Base-by-base conservation (phyloP, 2,797 vertebrate species). In the Anguilla anguilla region DNA sequence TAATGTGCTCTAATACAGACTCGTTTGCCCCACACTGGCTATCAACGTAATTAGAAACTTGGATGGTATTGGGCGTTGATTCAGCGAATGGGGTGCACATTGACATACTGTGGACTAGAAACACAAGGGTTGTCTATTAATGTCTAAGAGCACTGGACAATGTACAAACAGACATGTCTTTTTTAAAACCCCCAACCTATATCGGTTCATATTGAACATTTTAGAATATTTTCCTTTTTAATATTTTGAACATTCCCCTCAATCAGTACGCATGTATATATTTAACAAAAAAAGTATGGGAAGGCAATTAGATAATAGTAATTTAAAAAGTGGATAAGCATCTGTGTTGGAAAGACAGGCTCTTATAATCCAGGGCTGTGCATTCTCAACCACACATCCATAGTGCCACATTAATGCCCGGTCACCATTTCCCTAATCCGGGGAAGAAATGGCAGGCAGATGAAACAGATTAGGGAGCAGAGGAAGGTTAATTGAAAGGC, bases 401-500 rank as follows among this genome's bases (percentile, higher is more conserved):
- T 79, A 91, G 89, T n/a, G 19, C 25, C 90, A 90, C 91, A 93
- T 92, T 92, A 93, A 92, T 87, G 89, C 88, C 83, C 72, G 89
- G 84, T 93, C 92, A 92, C 90, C 90, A 88, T 91, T 2, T 11
- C 59, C 49, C 86, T 91, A 90, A 90, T 91, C 90, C 89, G 84
- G 88, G 82, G 90, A 91, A 89, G 89, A 87, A 91, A 86, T 92
- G 92, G 91, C 85, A 92, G 93, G 90, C 91, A 93, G 89, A 93
- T 79, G 89, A 90, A 89, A 91, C 87, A 84, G 91, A 93, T 91
- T 86, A 82, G 57, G 92, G 90, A 94, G 93, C 92, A 92, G 86
- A 81, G 90, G 79, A 91, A 93, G 93, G 93, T 95, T 94, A 94
- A 93, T 93, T 91, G 91, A 89, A 93, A 93, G 92, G 90, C 88